Base-by-base conservation (phyloP, 2,888 invertebrate species). In the Zygothrica quintamaculata region DNA sequence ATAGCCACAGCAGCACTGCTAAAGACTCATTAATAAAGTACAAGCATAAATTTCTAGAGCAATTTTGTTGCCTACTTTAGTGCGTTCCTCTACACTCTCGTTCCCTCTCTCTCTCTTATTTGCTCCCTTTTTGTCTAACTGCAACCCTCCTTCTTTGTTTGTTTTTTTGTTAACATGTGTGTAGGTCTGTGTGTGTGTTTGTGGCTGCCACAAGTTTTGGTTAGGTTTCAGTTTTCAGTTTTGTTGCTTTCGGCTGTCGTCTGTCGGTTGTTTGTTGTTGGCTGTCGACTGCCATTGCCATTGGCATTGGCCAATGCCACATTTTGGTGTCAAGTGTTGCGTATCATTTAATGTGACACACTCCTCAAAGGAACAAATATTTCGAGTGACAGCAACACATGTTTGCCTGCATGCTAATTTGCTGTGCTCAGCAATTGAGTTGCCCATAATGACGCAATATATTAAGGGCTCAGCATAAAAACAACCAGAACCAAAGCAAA, bases 261-360 rank as follows among this genome's bases (percentile, higher is more conserved):
- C n/a, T n/a, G n/a, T n/a, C n/a, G n/a, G n/a, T n/a, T n/a, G n/a
- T n/a, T n/a, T n/a, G n/a, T n/a, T n/a, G n/a, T n/a, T n/a, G n/a
- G n/a, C n/a, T n/a, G n/a, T n/a, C n/a, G n/a, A n/a, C n/a, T n/a
- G n/a, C 13, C 46, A 7, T 12, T 43, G 25, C 43, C 16, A 18
- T 18, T 43, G 29, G 11, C 11, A 18, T 37, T 69, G 48, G n/a
- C 13, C 46, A 39, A 56, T 52, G 57, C 61, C 65, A 53, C 68
- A 70, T 84, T 80, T 84, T 62, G 75, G 84, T 84, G 82, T 81
- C 84, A 87, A 84, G 81, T 87, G 81, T 81, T 84, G 81, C 78
- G 76, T 76, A 81, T 86, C 81, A 80, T 84, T 80, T 84, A 84
- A 84, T 84, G 77, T 74, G 87, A 77, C 87, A 77, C 67, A 80